Evolutionary conservation across 1,140 invertebrate genomes (phyloP).

Genomic region (Phocides pigmalion): DNA sequence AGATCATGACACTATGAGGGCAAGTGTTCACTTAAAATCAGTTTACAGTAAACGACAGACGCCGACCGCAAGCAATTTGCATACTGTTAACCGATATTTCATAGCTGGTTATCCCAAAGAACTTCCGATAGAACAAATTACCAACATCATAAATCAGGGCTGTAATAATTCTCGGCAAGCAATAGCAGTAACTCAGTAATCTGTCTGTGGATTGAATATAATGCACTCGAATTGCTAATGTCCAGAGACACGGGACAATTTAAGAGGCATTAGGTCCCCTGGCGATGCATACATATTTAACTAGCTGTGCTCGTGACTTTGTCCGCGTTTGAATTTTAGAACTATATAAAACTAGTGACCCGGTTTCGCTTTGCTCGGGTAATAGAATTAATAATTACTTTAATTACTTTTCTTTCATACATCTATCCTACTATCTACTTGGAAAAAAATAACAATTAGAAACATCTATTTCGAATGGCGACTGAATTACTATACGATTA

Average conservation of each 20-base stretch:
- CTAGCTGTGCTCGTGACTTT: neutral
- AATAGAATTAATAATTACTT: no score
- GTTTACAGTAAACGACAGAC: constrained; percentile 21
- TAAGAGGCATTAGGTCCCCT: constrained; percentile 27
- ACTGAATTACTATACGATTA: no score
- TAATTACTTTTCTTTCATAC: no score
- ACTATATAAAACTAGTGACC: no score
- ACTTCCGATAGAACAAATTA: constrained; percentile 36
- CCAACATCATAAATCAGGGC: constrained; percentile 32
- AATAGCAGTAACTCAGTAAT: constrained; percentile 30
- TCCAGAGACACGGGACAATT: constrained; percentile 22
- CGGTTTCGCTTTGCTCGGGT: no score
- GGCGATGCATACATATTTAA: neutral
- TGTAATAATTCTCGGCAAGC: constrained; percentile 25
- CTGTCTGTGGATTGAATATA: constrained; percentile 33
- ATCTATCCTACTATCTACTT: no score
- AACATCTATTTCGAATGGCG: no score
- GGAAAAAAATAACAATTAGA: no score
- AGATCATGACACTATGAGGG: no score
- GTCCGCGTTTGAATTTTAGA: no score
- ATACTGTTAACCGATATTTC: constrained; percentile 35
- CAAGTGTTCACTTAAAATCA: constrained; percentile 31
- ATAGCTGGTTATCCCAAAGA: constrained; percentile 34
- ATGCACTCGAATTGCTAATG: constrained; percentile 33
- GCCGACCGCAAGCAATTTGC: constrained; percentile 32